Evolutionary conservation across 2,797 vertebrate genomes (phyloP).

Genomic region (Monodelphis domestica): DNA sequence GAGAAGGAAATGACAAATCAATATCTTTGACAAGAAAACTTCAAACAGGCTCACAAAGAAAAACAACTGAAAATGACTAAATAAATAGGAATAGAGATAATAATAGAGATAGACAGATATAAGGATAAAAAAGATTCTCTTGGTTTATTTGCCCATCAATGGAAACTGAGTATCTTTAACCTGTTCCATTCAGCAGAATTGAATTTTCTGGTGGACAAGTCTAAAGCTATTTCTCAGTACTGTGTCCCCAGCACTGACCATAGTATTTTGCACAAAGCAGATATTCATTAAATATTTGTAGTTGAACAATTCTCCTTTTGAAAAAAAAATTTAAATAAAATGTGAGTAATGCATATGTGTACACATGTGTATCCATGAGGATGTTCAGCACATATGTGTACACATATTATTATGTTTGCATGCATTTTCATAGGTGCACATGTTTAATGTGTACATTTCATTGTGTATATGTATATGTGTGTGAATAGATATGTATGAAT

Average conservation of each 20-base stretch:
- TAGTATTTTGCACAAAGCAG: not conserved
- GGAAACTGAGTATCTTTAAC: too few relatives aligned
- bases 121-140: not conserved
- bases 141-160: too few relatives aligned
- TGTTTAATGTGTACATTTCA: not conserved
- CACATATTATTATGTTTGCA: not conserved
- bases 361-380: not conserved
- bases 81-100: too few relatives aligned
- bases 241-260: not conserved
- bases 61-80: too few relatives aligned
- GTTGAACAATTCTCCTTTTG: not conserved
- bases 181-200: too few relatives aligned
- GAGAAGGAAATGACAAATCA: too few relatives aligned
- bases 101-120: not conserved
- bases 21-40: too few relatives aligned
- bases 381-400: not conserved
- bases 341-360: not conserved
- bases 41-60: too few relatives aligned
- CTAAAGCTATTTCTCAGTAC: too few relatives aligned
- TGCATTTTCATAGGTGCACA: not conserved
- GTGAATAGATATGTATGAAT: not conserved
- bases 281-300: not conserved
- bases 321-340: too few relatives aligned
- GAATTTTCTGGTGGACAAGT: too few relatives aligned
- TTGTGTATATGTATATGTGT: not conserved